phyloP scores from a whole-genome alignment of 2,797 vertebrate species.

The Anisognathus igniventris region DNA sequence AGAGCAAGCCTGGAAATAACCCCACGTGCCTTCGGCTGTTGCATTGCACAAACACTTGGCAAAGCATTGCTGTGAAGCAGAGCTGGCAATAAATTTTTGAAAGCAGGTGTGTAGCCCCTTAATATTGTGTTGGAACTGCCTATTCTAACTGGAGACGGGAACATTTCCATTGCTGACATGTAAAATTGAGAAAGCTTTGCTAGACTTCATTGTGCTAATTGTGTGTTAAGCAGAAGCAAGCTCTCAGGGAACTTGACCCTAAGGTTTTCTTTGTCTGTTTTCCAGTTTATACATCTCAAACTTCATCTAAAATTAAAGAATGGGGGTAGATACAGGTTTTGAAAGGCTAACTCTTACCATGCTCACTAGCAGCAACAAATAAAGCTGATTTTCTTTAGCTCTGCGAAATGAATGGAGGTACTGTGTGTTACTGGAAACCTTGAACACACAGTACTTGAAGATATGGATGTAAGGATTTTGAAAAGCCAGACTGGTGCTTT shows the following conservation, averaged over 20 bases:
- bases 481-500: background rate
- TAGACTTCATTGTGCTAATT: background rate
- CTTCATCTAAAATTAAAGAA: constrained; percentile 27
- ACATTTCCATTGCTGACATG: background rate
- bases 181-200: background rate
- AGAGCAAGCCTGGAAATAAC: background rate
- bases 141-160: background rate
- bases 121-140: background rate
- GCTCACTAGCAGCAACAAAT: background rate
- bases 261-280: background rate
- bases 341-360: background rate
- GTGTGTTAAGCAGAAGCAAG: background rate
- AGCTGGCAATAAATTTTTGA: background rate
- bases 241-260: background rate
- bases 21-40: background rate
- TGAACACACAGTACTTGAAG: background rate
- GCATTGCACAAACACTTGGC: background rate
- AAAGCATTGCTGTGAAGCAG: background rate
- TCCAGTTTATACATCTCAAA: background rate
- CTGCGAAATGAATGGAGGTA: background rate
- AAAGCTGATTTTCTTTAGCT: background rate
- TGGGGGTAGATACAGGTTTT: background rate
- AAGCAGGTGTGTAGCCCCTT: background rate
- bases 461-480: background rate
- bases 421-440: background rate